Base-by-base conservation (phyloP, 1,140 invertebrate species). In the Conus betulinus region DNA sequence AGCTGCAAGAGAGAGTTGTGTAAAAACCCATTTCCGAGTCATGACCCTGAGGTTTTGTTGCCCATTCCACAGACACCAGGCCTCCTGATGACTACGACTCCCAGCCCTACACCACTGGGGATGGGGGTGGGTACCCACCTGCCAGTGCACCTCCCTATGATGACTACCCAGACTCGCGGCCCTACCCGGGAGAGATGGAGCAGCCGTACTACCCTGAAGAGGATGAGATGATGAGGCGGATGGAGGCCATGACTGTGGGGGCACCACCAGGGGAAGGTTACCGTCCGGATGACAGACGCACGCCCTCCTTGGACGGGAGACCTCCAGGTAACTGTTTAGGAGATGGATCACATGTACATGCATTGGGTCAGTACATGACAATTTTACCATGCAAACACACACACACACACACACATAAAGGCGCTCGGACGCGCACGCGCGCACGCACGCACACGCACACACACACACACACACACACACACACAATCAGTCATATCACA, bases 231-330 rank as follows among this genome's bases (percentile, higher is more conserved):
- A 71, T 71, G 27, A 39, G 85, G 10, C 78, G 60, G 23, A 39
- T 88, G 52, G 89, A 89, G 13, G 84, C 76, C 39, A 55, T 85
- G 20, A 82, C 85, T 23, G 82, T 91, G 11, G 89, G 79, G 23
- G 90, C 91, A 6, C 90, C 92, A 7, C 88, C 90, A 67, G 88
- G 85, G n/a, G 88, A 90, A 23, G 92, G 89, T 8, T 87, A 89
- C 39, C 88, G 88, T 74, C 91, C 90, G 7, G 92, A 94, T 74
- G 92, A 92, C 27, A 67, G 88, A 8, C 84, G 84, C 52, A 92
- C 93, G 27, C 93, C 93, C 1, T 92, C 93, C 67, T 86, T 90
- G 20, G 88, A 87, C 78, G 92, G 92, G 63, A 87, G 88, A 57
- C 78, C 55, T 39, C 88, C 84, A 53, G 87, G 92, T 93, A 87